Evolutionary conservation across 1,140 invertebrate species (phyloP).

Genomic region (Pissodes strobi): DNA sequence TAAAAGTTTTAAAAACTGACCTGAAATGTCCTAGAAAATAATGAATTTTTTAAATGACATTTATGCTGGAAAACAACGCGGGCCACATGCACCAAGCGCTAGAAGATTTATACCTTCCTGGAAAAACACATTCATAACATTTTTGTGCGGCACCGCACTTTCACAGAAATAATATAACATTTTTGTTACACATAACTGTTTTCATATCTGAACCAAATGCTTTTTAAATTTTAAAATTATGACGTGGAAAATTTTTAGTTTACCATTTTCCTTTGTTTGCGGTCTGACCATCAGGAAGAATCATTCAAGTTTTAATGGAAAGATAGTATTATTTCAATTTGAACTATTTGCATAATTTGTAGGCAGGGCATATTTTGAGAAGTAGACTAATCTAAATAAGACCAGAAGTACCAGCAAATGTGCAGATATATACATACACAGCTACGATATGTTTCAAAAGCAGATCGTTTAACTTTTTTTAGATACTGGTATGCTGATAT

Average conservation of each 20-base stretch:
- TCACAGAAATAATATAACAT: constrained; percentile 6
- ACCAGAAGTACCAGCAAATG: too few relatives aligned
- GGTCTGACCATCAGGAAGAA: not conserved
- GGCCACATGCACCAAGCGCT: not conserved
- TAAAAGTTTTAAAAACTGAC: not conserved
- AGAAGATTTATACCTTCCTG: constrained; percentile 5
- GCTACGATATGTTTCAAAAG: too few relatives aligned
- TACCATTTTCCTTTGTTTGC: constrained; percentile 3
- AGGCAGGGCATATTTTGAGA: too few relatives aligned
- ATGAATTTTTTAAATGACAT: constrained; percentile 2
- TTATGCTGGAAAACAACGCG: not conserved
- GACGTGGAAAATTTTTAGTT: not conserved
- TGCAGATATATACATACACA: too few relatives aligned
- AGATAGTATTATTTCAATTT: too few relatives aligned
- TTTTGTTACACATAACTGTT: constrained; percentile 12
- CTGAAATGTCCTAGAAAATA: not conserved
- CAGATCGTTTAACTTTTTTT: too few relatives aligned
- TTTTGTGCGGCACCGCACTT: constrained; percentile 1
- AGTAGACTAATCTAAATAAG: too few relatives aligned
- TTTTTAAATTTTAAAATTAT: constrained; percentile 7
- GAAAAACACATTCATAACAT: constrained; percentile 7
- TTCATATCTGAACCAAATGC: not conserved
- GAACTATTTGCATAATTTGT: not conserved
- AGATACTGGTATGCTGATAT: too few relatives aligned
- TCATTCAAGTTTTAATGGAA: not conserved